Conservation (phyloP, 2,888 invertebrate species). For the Pogonocherus hispidulus region DNA sequence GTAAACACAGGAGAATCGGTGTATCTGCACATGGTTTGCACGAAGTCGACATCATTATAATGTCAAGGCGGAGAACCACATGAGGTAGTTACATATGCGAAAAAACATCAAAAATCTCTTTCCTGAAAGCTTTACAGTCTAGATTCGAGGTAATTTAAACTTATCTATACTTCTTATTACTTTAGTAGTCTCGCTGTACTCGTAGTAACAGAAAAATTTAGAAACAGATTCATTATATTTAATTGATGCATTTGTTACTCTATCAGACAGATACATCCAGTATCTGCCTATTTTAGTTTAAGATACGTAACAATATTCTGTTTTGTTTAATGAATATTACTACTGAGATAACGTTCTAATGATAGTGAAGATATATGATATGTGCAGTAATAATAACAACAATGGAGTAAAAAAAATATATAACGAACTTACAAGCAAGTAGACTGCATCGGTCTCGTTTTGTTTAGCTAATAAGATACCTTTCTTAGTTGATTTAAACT, state of each 20-base stretch:
- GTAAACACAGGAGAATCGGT: constrained; percentile 44
- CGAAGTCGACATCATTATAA: constrained; percentile 42
- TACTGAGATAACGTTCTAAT: too few species aligned
- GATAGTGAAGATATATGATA: too few species aligned
- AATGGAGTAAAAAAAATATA: too few species aligned
- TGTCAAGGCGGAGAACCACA: constrained; percentile 24
- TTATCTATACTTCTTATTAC: constrained; percentile 18
- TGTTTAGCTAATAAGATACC: too few species aligned
- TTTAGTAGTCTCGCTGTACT: background rate
- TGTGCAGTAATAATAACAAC: too few species aligned
- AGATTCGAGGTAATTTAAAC: constrained; percentile 28
- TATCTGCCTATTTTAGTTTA: too few species aligned
- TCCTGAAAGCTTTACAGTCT: constrained; percentile 23
- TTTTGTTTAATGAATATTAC: too few species aligned
- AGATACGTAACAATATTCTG: too few species aligned
- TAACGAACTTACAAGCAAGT: too few species aligned
- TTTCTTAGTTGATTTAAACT: too few species aligned
- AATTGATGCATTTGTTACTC: background rate
- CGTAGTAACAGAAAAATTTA: background rate
- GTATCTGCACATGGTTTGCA: constrained; percentile 37
- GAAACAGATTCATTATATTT: background rate
- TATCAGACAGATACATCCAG: too few species aligned
- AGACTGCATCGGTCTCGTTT: too few species aligned
- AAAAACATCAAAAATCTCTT: constrained; percentile 21
- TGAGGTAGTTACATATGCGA: constrained; percentile 26